Conservation (phyloP, 2,113 vertebrate species). For the Amazona vittata region DNA sequence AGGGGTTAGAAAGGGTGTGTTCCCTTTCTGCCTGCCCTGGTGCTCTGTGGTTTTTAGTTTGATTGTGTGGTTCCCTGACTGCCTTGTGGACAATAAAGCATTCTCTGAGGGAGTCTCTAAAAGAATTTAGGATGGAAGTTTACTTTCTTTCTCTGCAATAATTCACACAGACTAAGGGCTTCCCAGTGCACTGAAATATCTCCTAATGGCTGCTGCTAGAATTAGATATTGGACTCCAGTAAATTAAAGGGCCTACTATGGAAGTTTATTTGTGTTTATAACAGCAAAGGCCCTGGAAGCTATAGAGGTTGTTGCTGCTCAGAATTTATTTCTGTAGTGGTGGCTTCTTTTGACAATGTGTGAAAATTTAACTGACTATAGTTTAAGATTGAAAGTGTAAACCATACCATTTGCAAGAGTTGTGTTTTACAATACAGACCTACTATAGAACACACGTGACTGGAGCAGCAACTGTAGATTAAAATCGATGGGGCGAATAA, state of each 20-base stretch:
- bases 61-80: background rate
- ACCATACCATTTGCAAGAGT: background rate
- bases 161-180: background rate
- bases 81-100: background rate
- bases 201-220: background rate
- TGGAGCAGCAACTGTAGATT: constrained; percentile 19
- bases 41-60: background rate
- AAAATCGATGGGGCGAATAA: constrained; percentile 45
- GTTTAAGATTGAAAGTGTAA: constrained; percentile 13
- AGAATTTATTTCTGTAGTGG: constrained; percentile 16
- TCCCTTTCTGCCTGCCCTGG: background rate
- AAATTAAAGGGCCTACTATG: background rate
- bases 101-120: background rate
- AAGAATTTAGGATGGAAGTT: background rate
- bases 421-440: constrained; percentile 32
- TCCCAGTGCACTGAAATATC: background rate
- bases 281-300: background rate
- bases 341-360: constrained; percentile 37
- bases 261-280: background rate
- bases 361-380: constrained; percentile 49
- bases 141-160: background rate
- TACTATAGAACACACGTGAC: background rate
- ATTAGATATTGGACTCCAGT: background rate
- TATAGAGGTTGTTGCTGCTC: background rate
- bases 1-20: background rate